Evolutionary conservation across 2,888 invertebrate species (phyloP).

Genomic region (Pherbina coryleti): DNA sequence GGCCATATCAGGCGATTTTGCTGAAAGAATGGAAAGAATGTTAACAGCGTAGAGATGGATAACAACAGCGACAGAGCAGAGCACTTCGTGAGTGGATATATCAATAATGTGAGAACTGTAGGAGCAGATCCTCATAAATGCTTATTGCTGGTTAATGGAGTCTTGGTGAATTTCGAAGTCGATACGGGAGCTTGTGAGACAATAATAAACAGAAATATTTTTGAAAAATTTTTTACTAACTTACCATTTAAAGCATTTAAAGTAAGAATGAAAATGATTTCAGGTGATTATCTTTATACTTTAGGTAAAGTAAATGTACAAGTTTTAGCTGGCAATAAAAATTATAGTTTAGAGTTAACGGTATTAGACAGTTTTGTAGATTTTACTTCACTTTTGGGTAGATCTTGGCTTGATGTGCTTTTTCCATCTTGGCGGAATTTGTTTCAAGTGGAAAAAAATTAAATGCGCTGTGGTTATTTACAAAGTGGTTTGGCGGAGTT

Average conservation of each 20-base stretch:
- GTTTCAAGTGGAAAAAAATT: not conserved
- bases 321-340: not conserved
- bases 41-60: no score
- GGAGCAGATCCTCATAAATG: no score
- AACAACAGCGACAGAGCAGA: no score
- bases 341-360: not conserved
- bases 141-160: not conserved
- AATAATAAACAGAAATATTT: not conserved
- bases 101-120: no score
- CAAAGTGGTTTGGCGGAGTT: not conserved
- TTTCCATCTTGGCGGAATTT: slow-evolving; percentile 15
- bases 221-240: not conserved
- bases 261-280: no score
- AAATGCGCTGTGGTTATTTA: not conserved
- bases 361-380: not conserved
- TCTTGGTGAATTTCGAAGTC: slow-evolving; percentile 20
- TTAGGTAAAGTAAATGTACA: not conserved
- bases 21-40: not conserved
- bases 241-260: not conserved
- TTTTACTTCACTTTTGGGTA: slow-evolving; percentile 4
- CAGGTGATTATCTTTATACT: not conserved
- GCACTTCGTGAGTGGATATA: no score
- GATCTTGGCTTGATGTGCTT: slow-evolving; percentile 25
- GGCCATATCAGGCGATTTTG: not conserved
- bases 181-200: slow-evolving; percentile 18